These are phyloP conservation scores for Aspidoscelis tigris DNA, from an alignment of 2,113 vertebrate genomes.

Conservation along the genomic window DNA sequence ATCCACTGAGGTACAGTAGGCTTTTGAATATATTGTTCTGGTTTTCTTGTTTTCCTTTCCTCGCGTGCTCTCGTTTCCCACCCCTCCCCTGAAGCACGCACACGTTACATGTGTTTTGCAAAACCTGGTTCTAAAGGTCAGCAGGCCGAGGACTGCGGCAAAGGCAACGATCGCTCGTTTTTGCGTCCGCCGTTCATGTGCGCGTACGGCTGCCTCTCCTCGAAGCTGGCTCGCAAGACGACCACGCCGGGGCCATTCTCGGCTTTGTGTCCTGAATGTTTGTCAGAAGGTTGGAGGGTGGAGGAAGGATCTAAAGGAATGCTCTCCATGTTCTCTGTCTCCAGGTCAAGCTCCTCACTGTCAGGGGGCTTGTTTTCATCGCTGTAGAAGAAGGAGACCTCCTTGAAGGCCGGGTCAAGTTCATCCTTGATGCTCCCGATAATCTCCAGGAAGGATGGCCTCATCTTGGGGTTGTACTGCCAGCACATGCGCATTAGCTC, in stretches of 20 bases:
- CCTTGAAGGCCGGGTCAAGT: constrained; percentile 89
- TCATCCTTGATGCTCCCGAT: constrained; percentile 95
- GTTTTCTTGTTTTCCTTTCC: constrained; percentile 55
- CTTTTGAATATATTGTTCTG: constrained; percentile 73
- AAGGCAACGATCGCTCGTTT: constrained; percentile 91
- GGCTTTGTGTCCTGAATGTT: constrained; percentile 88
- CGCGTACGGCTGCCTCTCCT: constrained; percentile 93
- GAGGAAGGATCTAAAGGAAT: constrained; percentile 93
- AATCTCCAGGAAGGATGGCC: constrained; percentile 96
- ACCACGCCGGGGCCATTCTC: constrained; percentile 89
- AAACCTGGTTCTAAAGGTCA: constrained; percentile 77
- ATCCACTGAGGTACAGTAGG: constrained; percentile 89
- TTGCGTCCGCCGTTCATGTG: constrained; percentile 98
- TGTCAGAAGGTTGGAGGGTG: constrained; percentile 87
- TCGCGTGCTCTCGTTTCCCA: constrained; percentile 35
- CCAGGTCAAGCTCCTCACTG: constrained; percentile 93
- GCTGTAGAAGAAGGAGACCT: constrained; percentile 98
- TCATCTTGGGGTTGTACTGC: constrained; percentile 98
- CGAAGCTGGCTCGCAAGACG: constrained; percentile 88
- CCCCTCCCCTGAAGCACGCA: constrained; percentile 39
- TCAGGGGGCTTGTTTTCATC: constrained; percentile 97
- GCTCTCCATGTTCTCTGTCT: constrained; percentile 96
- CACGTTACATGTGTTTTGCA: constrained; percentile 18
- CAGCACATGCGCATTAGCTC: constrained; percentile 99
- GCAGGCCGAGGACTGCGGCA: constrained; percentile 98